Base-by-base conservation (phyloP, 2,797 vertebrate genomes). In the Dicrostonyx torquatus region DNA sequence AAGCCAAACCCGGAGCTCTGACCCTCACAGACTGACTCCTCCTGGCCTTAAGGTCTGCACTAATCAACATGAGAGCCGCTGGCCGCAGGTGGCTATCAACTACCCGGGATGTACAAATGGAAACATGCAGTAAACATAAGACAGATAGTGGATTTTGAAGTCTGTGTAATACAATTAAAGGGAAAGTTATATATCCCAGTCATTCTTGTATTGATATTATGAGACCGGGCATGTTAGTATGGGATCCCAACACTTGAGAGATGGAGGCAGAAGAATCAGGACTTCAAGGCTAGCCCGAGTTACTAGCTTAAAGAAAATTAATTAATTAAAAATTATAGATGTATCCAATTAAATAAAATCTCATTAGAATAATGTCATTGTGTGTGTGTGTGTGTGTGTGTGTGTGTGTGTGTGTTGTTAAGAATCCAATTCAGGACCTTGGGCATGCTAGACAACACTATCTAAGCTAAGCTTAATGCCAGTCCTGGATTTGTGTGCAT, bases 311-410 rank as follows among this genome's bases (percentile, higher is more conserved):
- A 62, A 75, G 20, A 48, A 22, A 58, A 58, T 13, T 31, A 64
- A 77, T 20, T 77, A 77, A 64, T 26, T 64, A 50, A 50, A 87
- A 77, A 72, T 26, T 55, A 55, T 53, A n/a, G 37, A n/a, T 79
- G 24, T 55, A 40, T 40, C 88, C 6, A 17, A 62, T 94, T 94
- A 87, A 89, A 82, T 87, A 84, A 92, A 93, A 92, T 11, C 45
- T 62, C 75, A 62, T 50, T 78, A 85, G 79, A 73, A 91, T 91
- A 77, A 90, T 83, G 60, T 95, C 48, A 72, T 72, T 34, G 22
- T 11, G 83, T 87, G 87, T 83, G 20, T 79, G 50, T 79, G 50
- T 79, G 76, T 78, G 76, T 53, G 75, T 77, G 75, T 77, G 76
- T 78, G 17, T 78, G 31, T 53, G 34, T 79, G 78, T 80, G 58